phyloP scores from a whole-genome alignment of 2,113 vertebrate genomes.

The Shinisaurus crocodilurus region DNA sequence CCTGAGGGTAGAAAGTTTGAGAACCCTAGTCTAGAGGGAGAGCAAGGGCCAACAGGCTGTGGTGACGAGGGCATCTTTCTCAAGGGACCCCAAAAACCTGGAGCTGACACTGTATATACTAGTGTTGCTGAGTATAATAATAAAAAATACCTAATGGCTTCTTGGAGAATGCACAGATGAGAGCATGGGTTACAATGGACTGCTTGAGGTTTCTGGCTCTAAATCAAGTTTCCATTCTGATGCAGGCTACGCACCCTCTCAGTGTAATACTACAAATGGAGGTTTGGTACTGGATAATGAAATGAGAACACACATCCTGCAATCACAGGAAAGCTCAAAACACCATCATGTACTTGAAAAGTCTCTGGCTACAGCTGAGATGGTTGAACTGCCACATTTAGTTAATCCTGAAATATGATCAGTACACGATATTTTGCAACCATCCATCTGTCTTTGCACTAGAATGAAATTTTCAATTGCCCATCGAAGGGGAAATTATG shows the following conservation, averaged over 20 bases:
- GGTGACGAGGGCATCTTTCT: too few species aligned
- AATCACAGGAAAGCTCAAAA: not conserved
- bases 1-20: too few species aligned
- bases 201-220: not conserved
- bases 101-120: not conserved
- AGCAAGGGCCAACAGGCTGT: too few species aligned
- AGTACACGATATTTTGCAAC: not conserved
- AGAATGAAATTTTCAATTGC: not conserved
- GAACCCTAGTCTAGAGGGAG: too few species aligned
- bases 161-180: not conserved
- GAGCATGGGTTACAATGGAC: not conserved
- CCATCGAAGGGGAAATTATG: not conserved
- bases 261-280: too few species aligned
- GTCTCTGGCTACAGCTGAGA: not conserved
- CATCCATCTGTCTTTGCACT: not conserved
- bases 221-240: too few species aligned
- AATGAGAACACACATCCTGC: too few species aligned
- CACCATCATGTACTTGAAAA: not conserved
- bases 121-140: not conserved
- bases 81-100: too few species aligned
- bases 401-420: slow-evolving; percentile 1
- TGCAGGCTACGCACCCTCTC: too few species aligned
- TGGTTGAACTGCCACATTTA: not conserved
- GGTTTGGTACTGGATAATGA: too few species aligned
- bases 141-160: not conserved